Base-by-base conservation (phyloP, 2,113 vertebrate genomes). In the Acanthochromis polyacanthus region DNA sequence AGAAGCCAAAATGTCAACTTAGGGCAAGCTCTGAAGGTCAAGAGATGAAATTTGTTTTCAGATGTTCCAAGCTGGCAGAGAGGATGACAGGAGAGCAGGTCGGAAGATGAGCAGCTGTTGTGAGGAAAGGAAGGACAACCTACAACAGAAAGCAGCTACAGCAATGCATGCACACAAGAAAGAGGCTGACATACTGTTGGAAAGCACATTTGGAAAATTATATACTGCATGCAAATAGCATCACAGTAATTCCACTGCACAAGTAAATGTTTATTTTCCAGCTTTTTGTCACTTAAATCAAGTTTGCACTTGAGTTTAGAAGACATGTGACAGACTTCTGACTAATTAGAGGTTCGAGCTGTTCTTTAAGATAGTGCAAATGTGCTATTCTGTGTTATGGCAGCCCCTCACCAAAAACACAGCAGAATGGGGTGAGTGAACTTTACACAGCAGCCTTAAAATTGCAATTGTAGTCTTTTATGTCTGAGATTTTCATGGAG, bases 391-490 rank as follows among this genome's bases (percentile, higher is more conserved):
- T 50, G 28, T 28, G 56, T 76, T 70, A 65, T 69, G 62, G 40
- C 86, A 84, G 63, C 67, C 56, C 3, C 40, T 60, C 17, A n/a
- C 0, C 1, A 6, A 57, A 32, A 71, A 80, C 20, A 4, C 23
- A 68, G 2, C 3, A 70, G 19, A 53, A 23, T 16, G 30, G 16
- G 8, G 57, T 32, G 32, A 82, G n/a, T 14, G 58, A 70, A 83
- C 79, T 69, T 67, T 46, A 53, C 67, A 80, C 55, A 77, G 89
- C 88, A 85, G 83, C 82, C 43, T 22, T 19, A 10, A 15, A 23
- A 7, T 3, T 12, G 15, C 5, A 38, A 23, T 9, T 23, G 20
- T 1, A 10, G 6, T 70, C 28, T 81, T 23, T 58, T 10, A 22
- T 61, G 12, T 51, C 10, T 22, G 30, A 60, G 23, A 71, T 63